phyloP scores from a whole-genome alignment of 1,140 invertebrate genomes.

The Amyelois transitella region DNA sequence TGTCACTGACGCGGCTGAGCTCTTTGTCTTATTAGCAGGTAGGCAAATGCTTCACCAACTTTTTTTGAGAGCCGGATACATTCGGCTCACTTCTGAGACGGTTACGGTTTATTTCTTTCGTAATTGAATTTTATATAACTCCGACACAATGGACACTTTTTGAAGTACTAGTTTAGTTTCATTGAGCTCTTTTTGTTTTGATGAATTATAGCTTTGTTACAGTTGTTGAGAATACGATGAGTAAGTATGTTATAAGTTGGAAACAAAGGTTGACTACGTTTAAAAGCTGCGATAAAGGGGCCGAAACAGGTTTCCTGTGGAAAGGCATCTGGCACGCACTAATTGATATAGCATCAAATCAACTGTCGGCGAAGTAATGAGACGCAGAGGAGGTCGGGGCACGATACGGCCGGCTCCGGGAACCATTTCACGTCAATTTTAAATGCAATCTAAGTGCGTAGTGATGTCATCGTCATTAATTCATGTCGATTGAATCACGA shows the following conservation, averaged over 20 bases:
- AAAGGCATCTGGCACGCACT: slow-evolving; percentile 64
- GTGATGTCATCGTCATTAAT: background rate
- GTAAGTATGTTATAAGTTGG: slow-evolving; percentile 17
- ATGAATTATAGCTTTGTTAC: slow-evolving; percentile 3
- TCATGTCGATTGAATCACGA: slow-evolving; percentile 4
- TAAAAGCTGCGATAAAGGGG: slow-evolving; percentile 37
- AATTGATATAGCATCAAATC: slow-evolving; percentile 55
- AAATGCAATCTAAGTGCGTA: background rate
- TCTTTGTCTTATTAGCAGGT: slow-evolving; percentile 70
- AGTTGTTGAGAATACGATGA: no score
- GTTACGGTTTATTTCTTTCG: slow-evolving; percentile 13
- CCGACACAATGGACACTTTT: background rate
- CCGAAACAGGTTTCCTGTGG: slow-evolving; percentile 57
- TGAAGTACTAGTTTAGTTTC: background rate
- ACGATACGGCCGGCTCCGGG: background rate
- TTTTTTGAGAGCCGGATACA: slow-evolving; percentile 16
- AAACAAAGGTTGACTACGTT: slow-evolving; percentile 45
- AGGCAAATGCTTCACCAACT: slow-evolving; percentile 45
- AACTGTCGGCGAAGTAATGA: background rate
- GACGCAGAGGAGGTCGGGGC: background rate
- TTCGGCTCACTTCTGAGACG: slow-evolving; percentile 2
- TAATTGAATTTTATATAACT: slow-evolving; percentile 19
- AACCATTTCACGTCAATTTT: background rate
- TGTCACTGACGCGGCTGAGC: slow-evolving; percentile 47
- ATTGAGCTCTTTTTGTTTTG: background rate